Conservation (phyloP, 2,888 invertebrate genomes). For the Clostera curtula region DNA sequence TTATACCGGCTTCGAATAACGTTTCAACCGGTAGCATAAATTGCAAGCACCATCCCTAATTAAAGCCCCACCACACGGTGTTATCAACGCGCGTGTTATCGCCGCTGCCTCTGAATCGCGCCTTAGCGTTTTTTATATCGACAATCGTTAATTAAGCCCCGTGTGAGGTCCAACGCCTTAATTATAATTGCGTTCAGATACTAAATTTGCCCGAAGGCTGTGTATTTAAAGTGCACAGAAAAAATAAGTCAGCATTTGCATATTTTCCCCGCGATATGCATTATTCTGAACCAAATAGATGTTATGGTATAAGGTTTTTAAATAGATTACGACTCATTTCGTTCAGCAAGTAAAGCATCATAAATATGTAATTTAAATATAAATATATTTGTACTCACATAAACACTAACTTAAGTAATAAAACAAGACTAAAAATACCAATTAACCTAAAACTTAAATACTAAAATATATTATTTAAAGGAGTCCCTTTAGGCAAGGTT, state of each 20-base stretch:
- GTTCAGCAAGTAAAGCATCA: no score
- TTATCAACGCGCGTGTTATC: conserved; percentile 27
- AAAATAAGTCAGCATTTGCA: conserved; percentile 12
- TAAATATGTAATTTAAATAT: no score
- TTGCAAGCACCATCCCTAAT: not conserved
- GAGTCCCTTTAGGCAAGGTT: no score
- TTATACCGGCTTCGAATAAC: no score
- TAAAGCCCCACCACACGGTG: conserved; percentile 20
- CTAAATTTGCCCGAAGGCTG: conserved; percentile 27
- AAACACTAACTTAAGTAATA: no score
- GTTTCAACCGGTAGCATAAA: conserved; percentile 7
- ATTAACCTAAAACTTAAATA: no score
- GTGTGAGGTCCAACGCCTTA: conserved; percentile 61
- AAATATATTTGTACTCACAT: no score
- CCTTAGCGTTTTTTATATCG: conserved; percentile 24
- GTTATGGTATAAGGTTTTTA: no score
- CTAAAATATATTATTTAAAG: no score
- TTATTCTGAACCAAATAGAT: no score
- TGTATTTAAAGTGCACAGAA: conserved; percentile 9
- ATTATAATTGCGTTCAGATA: conserved; percentile 47
- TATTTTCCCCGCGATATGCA: conserved; percentile 17
- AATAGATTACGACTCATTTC: no score
- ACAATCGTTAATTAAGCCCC: conserved; percentile 46
- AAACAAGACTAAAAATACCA: no score
- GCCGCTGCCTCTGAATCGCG: conserved; percentile 26